Percentiles rank a stretch among this genome's conserved stretches.
These are phyloP conservation scores for Orthosia cruda DNA, from an alignment of 2,888 invertebrate species.

Conservation along the genomic window DNA sequence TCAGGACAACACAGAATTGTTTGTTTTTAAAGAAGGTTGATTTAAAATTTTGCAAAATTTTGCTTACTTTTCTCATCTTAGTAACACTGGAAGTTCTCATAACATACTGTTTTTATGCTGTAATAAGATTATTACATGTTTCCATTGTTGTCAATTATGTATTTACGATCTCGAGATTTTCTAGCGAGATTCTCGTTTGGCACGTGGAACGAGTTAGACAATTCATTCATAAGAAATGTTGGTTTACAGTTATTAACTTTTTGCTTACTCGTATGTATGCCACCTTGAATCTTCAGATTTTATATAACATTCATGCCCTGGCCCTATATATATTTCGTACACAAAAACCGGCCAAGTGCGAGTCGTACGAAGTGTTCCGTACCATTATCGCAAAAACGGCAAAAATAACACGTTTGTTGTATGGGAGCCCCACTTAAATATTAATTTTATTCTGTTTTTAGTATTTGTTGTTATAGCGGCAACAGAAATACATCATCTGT, in stretches of 20 bases:
- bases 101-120: slow-evolving; percentile 23
- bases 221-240: slow-evolving; percentile 29
- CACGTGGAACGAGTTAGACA: slow-evolving; percentile 38
- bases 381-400: too few species aligned
- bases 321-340: too few species aligned
- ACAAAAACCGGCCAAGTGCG: too few species aligned
- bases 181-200: slow-evolving; percentile 6
- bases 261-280: neutral
- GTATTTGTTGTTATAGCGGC: too few species aligned
- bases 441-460: too few species aligned
- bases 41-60: neutral
- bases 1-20: neutral
- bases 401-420: too few species aligned
- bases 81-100: slow-evolving; percentile 2
- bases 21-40: neutral
- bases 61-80: slow-evolving; percentile 12
- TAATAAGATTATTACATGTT: slow-evolving; percentile 22
- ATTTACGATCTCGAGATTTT: slow-evolving; percentile 24
- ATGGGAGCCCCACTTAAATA: too few species aligned
- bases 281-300: neutral
- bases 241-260: neutral
- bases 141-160: slow-evolving; percentile 38
- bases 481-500: too few species aligned
- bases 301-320: neutral
- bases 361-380: too few species aligned